A percentile compares a stretch with the other conserved stretches of the same genome.
These are phyloP conservation scores for Lucilia sericata DNA, from an alignment of 1,140 invertebrate species.

Conservation along the genomic window DNA sequence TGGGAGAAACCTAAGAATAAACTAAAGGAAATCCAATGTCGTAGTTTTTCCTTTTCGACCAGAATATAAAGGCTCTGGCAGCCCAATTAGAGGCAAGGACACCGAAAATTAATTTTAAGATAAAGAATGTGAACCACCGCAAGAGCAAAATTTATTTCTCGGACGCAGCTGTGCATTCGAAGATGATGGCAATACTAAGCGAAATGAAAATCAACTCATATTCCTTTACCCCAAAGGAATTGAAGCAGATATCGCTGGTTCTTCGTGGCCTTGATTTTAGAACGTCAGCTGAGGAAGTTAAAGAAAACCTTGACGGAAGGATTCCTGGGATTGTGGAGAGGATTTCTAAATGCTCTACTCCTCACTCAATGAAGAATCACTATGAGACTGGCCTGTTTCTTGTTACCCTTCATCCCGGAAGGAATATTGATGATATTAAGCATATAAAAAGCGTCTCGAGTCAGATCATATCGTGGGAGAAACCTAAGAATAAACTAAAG, in stretches of 20 bases:
- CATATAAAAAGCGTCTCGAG: neutral
- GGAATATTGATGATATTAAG: slow-evolving; percentile 17
- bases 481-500: neutral
- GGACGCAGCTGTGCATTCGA: too few relatives aligned
- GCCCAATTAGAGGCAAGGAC: too few relatives aligned
- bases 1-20: slow-evolving; percentile 5
- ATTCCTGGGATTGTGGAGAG: neutral
- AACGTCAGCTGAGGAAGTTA: neutral
- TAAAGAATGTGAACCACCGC: too few relatives aligned
- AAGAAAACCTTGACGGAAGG: neutral
- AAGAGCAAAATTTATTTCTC: too few relatives aligned
- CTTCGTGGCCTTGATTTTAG: neutral
- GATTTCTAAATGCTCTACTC: neutral
- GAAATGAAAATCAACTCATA: too few relatives aligned
- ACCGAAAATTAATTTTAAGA: too few relatives aligned
- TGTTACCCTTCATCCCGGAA: neutral
- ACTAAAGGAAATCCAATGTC: neutral
- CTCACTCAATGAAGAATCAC: neutral
- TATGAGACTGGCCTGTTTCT: slow-evolving; percentile 8
- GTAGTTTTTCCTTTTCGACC: too few relatives aligned
- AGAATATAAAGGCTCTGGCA: too few relatives aligned
- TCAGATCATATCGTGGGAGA: slow-evolving; percentile 4
- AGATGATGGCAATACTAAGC: too few relatives aligned
- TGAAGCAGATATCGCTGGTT: neutral
- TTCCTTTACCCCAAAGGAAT: neutral